Evolutionary conservation across 2,888 invertebrate species (phyloP), one percentile per base, ranked within the genome.

Genomic region (Cryptus viduatorius): DNA sequence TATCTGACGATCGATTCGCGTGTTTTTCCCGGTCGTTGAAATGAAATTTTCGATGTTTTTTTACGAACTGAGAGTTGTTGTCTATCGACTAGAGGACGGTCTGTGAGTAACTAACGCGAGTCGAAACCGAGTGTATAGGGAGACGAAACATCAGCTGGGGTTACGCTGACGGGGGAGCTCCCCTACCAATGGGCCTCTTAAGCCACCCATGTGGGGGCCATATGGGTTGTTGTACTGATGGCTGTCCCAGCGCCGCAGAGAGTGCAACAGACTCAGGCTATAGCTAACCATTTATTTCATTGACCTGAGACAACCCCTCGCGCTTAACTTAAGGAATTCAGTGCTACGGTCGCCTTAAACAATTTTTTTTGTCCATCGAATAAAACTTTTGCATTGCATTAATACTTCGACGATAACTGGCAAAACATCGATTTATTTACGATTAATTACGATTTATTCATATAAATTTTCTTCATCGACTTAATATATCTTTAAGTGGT

Each of bases 101-200:
- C 91, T 87, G 90, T 90, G 88, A 88, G 88, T 90, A 90, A 91
- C 92, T 92, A 86, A 86, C 84, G 79, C 53, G 83, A 85, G 83
- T 79, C 61, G 61, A 75, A 78, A 79, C 56, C 79, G 48, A 72
- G 65, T 56, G 46, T 79, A 65, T 46, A 79, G 84, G 84, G 86
- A 86, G 79, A 86, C 87, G 83, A 87, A 89, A 88, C 91, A 92
- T 92, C 92, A 91, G 90, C 92, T 92, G 92, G 92, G 89, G 90
- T 89, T 67, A 76, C 89, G 87, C 84, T 82, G 82, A 82, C 82
- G 85, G 83, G 83, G 81, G 65, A 67, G 68, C 78, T 67, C 84
- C 72, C 82, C 86, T 84, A 72, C 78, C 76, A 37, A 61, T 7
- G 84, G 78, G 78, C 61, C 82, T 79, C 81, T 69, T 79, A 67